These are phyloP conservation scores for Papilio demoleus DNA, from an alignment of 2,888 invertebrate species.

Conservation along the genomic window DNA sequence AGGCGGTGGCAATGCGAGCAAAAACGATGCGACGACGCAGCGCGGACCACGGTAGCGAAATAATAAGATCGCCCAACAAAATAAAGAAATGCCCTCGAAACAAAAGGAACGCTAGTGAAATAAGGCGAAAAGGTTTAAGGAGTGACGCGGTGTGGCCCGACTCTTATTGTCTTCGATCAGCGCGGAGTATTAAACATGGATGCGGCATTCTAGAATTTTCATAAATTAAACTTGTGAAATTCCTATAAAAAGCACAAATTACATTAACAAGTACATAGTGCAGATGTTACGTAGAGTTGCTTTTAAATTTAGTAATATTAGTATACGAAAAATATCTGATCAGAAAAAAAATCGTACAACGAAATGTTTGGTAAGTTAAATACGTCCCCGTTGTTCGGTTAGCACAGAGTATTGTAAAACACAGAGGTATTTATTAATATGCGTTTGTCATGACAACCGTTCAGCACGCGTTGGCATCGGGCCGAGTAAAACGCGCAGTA, in stretches of 20 bases:
- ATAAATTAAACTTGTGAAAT: background rate
- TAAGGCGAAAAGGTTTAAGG: slow-evolving; percentile 81
- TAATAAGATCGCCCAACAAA: slow-evolving; percentile 83
- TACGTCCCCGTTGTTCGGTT: too few relatives aligned
- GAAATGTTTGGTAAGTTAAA: too few relatives aligned
- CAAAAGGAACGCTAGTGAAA: slow-evolving; percentile 80
- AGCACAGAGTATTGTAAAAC: slow-evolving; percentile 8
- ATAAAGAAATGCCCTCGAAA: slow-evolving; percentile 80
- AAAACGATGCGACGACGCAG: slow-evolving; percentile 74
- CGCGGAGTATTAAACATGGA: slow-evolving; percentile 52
- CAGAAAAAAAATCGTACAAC: background rate
- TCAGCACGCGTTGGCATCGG: slow-evolving; percentile 5
- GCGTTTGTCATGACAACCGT: slow-evolving; percentile 14
- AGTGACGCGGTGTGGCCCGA: slow-evolving; percentile 81
- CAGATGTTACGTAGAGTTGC: too few relatives aligned
- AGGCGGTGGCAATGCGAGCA: slow-evolving; percentile 62
- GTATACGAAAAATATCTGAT: background rate
- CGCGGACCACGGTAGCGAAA: slow-evolving; percentile 82
- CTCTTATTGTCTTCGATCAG: slow-evolving; percentile 69
- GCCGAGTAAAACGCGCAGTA: slow-evolving; percentile 17
- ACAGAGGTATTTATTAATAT: slow-evolving; percentile 14
- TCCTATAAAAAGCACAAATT: too few relatives aligned
- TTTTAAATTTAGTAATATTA: too few relatives aligned
- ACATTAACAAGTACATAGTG: too few relatives aligned
- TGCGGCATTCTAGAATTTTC: slow-evolving; percentile 50